A percentile compares a stretch with the other conserved stretches of the same genome.
phyloP scores from a whole-genome alignment of 2,113 vertebrate genomes.

The Cynoglossus semilaevis region DNA sequence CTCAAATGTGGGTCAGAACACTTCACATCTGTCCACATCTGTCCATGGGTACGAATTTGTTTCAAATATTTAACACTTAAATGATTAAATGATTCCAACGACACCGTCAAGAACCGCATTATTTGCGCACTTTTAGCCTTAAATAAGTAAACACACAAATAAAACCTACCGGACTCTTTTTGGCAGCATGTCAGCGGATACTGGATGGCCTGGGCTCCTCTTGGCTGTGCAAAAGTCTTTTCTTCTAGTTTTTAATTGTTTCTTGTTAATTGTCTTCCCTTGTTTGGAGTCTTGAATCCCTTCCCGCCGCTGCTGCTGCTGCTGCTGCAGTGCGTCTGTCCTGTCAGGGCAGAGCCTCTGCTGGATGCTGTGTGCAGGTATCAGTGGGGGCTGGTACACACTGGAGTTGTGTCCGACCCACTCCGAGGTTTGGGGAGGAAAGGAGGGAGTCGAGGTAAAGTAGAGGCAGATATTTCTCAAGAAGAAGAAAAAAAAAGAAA shows the following conservation, averaged over 20 bases:
- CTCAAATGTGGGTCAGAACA: no score
- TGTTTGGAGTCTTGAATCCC: no score
- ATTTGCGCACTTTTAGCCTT: neutral
- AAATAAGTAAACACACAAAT: neutral
- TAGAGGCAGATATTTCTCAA: slow-evolving; percentile 40
- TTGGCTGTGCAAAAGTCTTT: slow-evolving; percentile 26
- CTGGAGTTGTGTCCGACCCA: slow-evolving; percentile 12
- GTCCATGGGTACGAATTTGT: no score
- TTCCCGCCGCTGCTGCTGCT: neutral
- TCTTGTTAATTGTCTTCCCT: neutral
- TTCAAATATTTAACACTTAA: no score
- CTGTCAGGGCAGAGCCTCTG: slow-evolving; percentile 6
- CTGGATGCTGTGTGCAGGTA: slow-evolving; percentile 61
- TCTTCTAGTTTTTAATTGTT: neutral
- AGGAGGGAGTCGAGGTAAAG: slow-evolving; percentile 48
- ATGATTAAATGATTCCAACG: no score
- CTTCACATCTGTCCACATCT: no score
- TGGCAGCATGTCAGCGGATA: slow-evolving; percentile 54
- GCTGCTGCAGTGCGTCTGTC: slow-evolving; percentile 71
- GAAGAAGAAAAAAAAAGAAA: slow-evolving; percentile 1
- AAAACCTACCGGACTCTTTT: slow-evolving; percentile 53
- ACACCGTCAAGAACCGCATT: neutral
- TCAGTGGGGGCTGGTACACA: slow-evolving; percentile 4
- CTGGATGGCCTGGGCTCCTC: slow-evolving; percentile 14
- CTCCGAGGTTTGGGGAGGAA: slow-evolving; percentile 37